These are phyloP conservation scores for Pholis gunnellus DNA, from an alignment of 2,113 vertebrate genomes.

Conservation along the genomic window DNA sequence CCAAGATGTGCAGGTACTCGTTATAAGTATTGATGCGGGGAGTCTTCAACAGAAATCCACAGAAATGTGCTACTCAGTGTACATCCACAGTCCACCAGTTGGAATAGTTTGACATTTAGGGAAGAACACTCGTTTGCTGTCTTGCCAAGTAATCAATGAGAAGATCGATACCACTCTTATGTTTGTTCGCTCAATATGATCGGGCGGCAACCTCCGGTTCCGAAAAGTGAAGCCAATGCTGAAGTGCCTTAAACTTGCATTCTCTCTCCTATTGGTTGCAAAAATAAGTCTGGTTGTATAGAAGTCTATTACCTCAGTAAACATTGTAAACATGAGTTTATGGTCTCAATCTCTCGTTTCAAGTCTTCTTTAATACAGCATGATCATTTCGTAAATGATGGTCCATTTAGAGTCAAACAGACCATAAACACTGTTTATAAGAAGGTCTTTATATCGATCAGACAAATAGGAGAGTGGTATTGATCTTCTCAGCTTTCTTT, in stretches of 20 bases:
- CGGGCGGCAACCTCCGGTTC: too few species aligned
- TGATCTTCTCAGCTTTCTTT: neutral
- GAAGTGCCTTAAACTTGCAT: too few species aligned
- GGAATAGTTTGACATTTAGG: neutral
- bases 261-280: too few species aligned
- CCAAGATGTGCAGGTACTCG: constrained; percentile 84
- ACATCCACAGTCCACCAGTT: neutral
- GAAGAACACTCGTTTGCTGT: neutral
- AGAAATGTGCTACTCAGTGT: neutral
- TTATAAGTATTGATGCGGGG: neutral
- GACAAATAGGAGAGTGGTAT: neutral
- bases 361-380: too few species aligned
- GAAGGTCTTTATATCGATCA: neutral
- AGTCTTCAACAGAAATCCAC: neutral
- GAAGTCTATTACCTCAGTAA: too few species aligned
- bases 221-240: too few species aligned
- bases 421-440: too few species aligned
- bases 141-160: neutral
- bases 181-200: neutral
- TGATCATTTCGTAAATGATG: too few species aligned
- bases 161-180: neutral
- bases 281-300: too few species aligned
- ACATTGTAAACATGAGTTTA: too few species aligned
- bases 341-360: too few species aligned
- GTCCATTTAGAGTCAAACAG: too few species aligned